A percentile compares a stretch with the other conserved stretches of the same genome.
Conservation (phyloP, 1,140 invertebrate genomes). For the Pollicipes pollicipes region DNA sequence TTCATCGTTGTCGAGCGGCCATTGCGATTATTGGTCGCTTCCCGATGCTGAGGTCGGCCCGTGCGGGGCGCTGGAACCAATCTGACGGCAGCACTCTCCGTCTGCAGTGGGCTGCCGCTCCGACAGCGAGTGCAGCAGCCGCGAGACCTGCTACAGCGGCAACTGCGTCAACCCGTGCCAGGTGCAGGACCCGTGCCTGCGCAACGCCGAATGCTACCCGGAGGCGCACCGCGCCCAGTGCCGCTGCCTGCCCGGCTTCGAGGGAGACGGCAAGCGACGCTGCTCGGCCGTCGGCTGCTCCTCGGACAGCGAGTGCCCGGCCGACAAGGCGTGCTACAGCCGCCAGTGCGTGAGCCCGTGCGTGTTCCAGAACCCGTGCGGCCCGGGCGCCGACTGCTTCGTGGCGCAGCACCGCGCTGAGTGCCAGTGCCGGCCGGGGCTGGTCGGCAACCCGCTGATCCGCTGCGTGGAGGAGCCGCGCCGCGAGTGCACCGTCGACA, state of each 20-base stretch:
- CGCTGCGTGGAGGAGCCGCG: conserved; percentile 21
- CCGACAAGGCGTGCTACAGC: conserved; percentile 23
- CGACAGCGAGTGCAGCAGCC: conserved; percentile 56
- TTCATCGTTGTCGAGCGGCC: no score
- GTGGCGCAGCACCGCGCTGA: conserved; percentile 22
- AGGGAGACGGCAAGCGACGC: conserved; percentile 22
- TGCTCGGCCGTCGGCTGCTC: conserved; percentile 21
- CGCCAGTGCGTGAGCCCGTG: conserved; percentile 22
- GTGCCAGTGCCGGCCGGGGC: conserved; percentile 23
- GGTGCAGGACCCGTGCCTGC: conserved; percentile 52
- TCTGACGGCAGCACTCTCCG: no score
- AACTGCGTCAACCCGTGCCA: conserved; percentile 70
- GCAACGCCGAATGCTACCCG: conserved; percentile 59
- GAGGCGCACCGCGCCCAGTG: conserved; percentile 21
- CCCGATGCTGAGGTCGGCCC: no score
- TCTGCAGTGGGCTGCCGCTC: conserved; percentile 47
- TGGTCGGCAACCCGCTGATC: conserved; percentile 22
- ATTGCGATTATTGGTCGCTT: no score
- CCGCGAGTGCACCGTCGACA: conserved; percentile 27
- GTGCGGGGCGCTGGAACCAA: no score
- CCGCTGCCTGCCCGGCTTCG: conserved; percentile 20
- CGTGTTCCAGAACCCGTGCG: conserved; percentile 23
- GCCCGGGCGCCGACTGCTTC: conserved; percentile 23
- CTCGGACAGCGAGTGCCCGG: conserved; percentile 21
- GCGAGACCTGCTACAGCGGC: conserved; percentile 50